Conservation (phyloP, 1,140 invertebrate species). For the Euschistus heros region DNA sequence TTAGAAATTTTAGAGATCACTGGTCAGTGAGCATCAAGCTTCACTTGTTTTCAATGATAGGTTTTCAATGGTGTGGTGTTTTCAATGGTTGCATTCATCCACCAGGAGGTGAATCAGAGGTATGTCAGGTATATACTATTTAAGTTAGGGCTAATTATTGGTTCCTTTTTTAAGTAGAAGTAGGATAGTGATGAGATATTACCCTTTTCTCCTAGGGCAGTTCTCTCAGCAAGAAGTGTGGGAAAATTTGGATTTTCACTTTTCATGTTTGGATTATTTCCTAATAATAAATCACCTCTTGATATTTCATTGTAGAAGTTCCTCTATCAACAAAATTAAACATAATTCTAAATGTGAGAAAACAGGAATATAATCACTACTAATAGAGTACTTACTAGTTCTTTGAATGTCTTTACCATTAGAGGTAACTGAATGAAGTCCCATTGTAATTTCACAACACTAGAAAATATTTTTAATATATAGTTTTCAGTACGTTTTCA, state of each 20-base stretch:
- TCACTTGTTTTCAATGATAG: too few species aligned
- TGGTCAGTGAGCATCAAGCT: too few species aligned
- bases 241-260: slow-evolving; percentile 40
- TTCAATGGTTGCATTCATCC: too few species aligned
- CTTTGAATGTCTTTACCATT: slow-evolving; percentile 66
- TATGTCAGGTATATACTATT: not conserved
- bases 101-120: too few species aligned
- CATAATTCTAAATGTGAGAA: slow-evolving; percentile 9
- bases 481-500: too few species aligned
- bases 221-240: slow-evolving; percentile 54
- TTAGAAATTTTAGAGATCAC: too few species aligned
- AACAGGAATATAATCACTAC: slow-evolving; percentile 7
- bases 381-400: slow-evolving; percentile 23
- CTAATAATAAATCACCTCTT: slow-evolving; percentile 53
- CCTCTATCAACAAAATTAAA: slow-evolving; percentile 42
- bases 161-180: not conserved
- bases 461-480: not conserved
- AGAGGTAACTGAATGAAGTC: slow-evolving; percentile 79
- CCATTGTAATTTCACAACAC: slow-evolving; percentile 41
- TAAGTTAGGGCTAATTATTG: too few species aligned
- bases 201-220: slow-evolving; percentile 48
- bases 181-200: not conserved
- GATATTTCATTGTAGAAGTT: slow-evolving; percentile 54
- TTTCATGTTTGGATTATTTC: slow-evolving; percentile 48
- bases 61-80: too few species aligned